These are phyloP conservation scores for Peromyscus californicus DNA, from an alignment of 2,113 vertebrate genomes.

Conservation along the genomic window DNA sequence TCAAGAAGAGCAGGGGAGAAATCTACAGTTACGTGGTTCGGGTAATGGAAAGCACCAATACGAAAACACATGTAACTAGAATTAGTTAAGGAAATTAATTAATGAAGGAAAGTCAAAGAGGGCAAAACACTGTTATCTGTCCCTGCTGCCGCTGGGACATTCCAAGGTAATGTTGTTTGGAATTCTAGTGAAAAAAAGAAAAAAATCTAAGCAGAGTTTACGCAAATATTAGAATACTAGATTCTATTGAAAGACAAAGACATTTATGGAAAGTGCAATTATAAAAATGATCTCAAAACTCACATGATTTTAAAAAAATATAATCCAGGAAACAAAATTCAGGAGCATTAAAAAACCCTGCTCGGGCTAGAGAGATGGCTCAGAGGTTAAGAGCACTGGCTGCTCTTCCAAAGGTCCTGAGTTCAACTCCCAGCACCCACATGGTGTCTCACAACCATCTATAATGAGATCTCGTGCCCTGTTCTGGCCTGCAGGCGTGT, in stretches of 20 bases:
- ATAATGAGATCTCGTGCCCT: too few species aligned
- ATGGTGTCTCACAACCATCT: too few species aligned
- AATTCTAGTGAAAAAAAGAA: neutral
- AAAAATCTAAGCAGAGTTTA: neutral
- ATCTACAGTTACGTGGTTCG: neutral
- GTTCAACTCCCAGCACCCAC: too few species aligned
- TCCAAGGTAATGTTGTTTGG: slow-evolving; percentile 16
- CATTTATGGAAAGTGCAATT: neutral
- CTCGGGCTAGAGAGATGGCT: too few species aligned
- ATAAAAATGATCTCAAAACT: slow-evolving; percentile 60
- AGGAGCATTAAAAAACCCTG: slow-evolving; percentile 6
- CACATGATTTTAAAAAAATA: slow-evolving; percentile 11
- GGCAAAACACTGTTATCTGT: slow-evolving; percentile 58
- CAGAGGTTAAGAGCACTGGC: too few species aligned
- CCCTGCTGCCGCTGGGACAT: slow-evolving; percentile 46
- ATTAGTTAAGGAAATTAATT: slow-evolving; percentile 50
- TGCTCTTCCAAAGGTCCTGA: too few species aligned
- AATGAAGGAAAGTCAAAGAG: slow-evolving; percentile 9
- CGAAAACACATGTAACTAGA: neutral
- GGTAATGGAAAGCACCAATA: neutral
- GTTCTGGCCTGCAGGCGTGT: too few species aligned
- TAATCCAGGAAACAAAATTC: slow-evolving; percentile 53
- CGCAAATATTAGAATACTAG: slow-evolving; percentile 42
- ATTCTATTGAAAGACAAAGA: slow-evolving; percentile 47
- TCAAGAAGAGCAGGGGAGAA: slow-evolving; percentile 34